Base-by-base conservation (phyloP, 2,888 invertebrate species). In the Helicoverpa assulta region DNA sequence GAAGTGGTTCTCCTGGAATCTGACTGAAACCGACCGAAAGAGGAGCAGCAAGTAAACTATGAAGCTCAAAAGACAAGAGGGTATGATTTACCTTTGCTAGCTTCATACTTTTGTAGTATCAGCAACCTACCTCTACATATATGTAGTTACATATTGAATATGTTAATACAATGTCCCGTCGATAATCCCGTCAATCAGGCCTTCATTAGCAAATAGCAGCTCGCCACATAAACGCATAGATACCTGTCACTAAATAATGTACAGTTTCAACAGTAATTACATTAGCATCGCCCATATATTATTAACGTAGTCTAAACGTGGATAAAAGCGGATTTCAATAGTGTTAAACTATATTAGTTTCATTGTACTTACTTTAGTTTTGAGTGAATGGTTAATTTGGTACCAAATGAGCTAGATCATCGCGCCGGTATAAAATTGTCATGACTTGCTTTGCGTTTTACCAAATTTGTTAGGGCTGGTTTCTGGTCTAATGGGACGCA, bases 221-320 rank as follows among this genome's bases (percentile, higher is more conserved):
- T 12, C 50, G 21, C 55, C 21, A 19, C 18, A 16, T 26, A n/a
- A 40, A 54, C 37, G 19, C 47, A 29, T 29, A 29, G 8, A 21
- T 21, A 63, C 19, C 37, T 53, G n/a, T 19, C n/a, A 29, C 40
- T 71, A 71, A 40, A 50, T 66, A 66, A 73, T 73, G 47, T 19
- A 71, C 33, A 18, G 67, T 14, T 66, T 1, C 29, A 58, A 54
- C 5, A 16, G 14, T 54, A 21, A 58, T 50, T 53, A 65, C 57
- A 50, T 65, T 73, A 33, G 10, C 56, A n/a, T 53, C 7, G 12
- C 50, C 58, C 66, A 58, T 73, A 58, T 58, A n/a, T 54, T n/a
- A 71, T 66, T 54, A 16, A 33, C 47, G 73, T 66, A 50, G 33
- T 33, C 72, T 52, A 56, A 64, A 29, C 12, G 26, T 5, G 37